Percentiles rank a stretch among this genome's conserved stretches.
Evolutionary conservation across 1,140 invertebrate species (phyloP).

Genomic region (Condylostylus longicornis): DNA sequence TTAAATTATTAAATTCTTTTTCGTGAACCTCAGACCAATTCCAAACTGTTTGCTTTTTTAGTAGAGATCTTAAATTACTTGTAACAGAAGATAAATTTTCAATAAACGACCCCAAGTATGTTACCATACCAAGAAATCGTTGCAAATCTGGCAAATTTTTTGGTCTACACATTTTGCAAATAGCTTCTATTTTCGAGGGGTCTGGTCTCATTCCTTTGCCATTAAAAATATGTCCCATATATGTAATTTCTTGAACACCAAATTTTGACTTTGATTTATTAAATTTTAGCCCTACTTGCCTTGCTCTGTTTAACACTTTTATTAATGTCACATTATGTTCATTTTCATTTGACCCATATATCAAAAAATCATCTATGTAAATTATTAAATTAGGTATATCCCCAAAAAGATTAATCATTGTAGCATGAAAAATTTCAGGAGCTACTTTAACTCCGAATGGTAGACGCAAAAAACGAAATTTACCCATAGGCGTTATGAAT

Average conservation of each 20-base stretch:
- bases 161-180: constrained; percentile 14
- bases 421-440: constrained; percentile 26
- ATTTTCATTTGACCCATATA: constrained; percentile 12
- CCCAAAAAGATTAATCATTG: constrained; percentile 18
- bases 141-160: constrained; percentile 19
- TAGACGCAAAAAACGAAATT: constrained; percentile 21
- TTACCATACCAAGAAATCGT: constrained; percentile 18
- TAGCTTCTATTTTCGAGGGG: constrained; percentile 14
- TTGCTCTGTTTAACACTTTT: constrained; percentile 14
- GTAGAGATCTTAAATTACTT: constrained; percentile 10
- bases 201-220: constrained; percentile 13
- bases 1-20: constrained; percentile 12
- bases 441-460: constrained; percentile 31
- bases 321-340: constrained; percentile 18
- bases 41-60: constrained; percentile 6
- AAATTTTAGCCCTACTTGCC: constrained; percentile 4
- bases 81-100: constrained; percentile 16
- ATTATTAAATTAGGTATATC: constrained; percentile 22
- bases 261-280: constrained; percentile 6
- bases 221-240: constrained; percentile 17
- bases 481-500: constrained; percentile 34
- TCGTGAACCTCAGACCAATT: constrained; percentile 5
- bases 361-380: constrained; percentile 28
- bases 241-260: constrained; percentile 20
- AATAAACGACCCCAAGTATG: constrained; percentile 17